Conservation (phyloP, 1,140 invertebrate species). For the Heliconius melpomene region DNA sequence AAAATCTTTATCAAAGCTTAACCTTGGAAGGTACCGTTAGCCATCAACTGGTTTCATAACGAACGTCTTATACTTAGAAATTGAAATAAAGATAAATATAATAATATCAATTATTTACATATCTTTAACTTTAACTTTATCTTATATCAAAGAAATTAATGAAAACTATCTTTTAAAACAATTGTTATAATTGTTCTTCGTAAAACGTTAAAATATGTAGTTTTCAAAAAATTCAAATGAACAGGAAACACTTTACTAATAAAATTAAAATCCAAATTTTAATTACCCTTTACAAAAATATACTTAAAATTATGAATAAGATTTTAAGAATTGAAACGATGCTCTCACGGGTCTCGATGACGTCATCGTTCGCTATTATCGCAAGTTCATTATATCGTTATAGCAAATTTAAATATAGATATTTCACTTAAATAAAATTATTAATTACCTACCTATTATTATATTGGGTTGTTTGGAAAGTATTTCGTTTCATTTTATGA, state of each 20-base stretch:
- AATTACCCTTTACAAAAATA: background rate
- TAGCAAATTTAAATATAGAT: background rate
- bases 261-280: background rate
- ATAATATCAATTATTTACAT: background rate
- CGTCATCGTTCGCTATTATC: background rate
- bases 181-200: no score
- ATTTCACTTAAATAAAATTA: no score
- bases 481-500: no score
- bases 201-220: background rate
- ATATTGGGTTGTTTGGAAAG: no score
- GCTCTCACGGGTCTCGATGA: background rate
- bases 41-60: background rate
- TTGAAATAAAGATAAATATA: background rate
- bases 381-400: background rate
- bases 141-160: background rate
- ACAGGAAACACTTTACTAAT: background rate
- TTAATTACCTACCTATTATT: no score
- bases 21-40: background rate
- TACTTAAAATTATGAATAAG: background rate
- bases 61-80: background rate
- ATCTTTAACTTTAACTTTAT: no score
- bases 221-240: background rate
- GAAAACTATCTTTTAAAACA: no score
- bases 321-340: background rate
- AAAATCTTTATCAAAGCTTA: background rate